Conservation (phyloP, 2,113 vertebrate genomes). For the Tachycineta bicolor region DNA sequence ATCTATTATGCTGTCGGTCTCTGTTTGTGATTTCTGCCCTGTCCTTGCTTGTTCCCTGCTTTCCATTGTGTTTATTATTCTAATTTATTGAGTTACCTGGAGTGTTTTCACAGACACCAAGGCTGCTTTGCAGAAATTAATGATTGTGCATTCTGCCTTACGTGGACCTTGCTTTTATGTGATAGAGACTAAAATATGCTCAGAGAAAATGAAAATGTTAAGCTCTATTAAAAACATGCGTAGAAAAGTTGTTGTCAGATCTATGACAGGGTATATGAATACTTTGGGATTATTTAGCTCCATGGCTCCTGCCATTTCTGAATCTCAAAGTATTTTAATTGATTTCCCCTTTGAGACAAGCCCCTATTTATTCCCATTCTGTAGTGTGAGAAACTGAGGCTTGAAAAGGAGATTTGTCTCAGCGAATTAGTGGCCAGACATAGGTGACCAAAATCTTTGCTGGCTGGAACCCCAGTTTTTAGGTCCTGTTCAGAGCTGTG, state of each 20-base stretch:
- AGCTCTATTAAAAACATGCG: constrained; percentile 18
- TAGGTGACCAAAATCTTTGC: not conserved
- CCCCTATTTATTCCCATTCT: not conserved
- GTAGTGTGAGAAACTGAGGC: not conserved
- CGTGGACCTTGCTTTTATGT: constrained; percentile 12
- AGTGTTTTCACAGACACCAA: constrained; percentile 26
- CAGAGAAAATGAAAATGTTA: constrained; percentile 54
- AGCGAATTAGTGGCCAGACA: not conserved
- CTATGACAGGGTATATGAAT: not conserved
- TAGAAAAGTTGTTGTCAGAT: constrained; percentile 20
- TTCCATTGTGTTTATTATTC: constrained; percentile 58
- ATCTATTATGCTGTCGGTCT: not conserved
- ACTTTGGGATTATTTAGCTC: not conserved
- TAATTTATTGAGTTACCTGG: constrained; percentile 58
- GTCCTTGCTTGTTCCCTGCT: constrained; percentile 34
- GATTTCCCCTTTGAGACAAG: not conserved
- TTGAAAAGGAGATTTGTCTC: not conserved
- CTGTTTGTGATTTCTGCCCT: not conserved
- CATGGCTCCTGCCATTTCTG: not conserved
- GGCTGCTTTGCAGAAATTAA: constrained; percentile 49
- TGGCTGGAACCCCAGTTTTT: not conserved
- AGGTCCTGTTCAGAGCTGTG: not conserved
- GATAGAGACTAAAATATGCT: constrained; percentile 32
- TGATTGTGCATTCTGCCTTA: constrained; percentile 31
- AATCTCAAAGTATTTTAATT: not conserved